Percentiles rank a stretch among this genome's conserved stretches.
These are phyloP conservation scores for Formica aserva DNA, from an alignment of 2,888 invertebrate genomes.

Conservation along the genomic window DNA sequence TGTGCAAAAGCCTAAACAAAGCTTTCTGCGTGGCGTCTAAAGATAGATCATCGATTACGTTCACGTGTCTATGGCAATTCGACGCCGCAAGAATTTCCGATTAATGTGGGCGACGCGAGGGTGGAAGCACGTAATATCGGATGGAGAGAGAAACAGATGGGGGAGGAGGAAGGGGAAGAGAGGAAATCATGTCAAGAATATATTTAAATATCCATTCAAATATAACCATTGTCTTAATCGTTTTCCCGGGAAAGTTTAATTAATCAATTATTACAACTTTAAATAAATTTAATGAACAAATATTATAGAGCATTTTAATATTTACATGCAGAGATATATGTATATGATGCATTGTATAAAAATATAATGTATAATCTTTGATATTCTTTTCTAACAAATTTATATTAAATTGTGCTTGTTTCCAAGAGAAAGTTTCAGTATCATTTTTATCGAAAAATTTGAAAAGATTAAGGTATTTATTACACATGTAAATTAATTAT, in stretches of 20 bases:
- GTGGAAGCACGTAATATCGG: slow-evolving; percentile 57
- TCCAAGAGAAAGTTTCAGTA: not conserved
- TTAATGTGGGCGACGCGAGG: slow-evolving; percentile 50
- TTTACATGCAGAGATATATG: not conserved
- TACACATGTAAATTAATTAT: not conserved
- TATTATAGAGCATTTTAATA: not conserved
- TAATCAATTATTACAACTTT: not conserved
- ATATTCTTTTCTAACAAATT: not conserved
- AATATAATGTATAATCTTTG: not conserved
- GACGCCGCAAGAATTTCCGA: slow-evolving; percentile 64
- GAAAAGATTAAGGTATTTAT: not conserved
- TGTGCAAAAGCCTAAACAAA: not conserved
- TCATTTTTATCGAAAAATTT: not conserved
- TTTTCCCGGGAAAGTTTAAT: not conserved
- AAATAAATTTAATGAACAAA: not conserved
- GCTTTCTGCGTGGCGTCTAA: slow-evolving; percentile 14
- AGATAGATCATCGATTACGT: slow-evolving; percentile 68
- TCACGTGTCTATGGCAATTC: slow-evolving; percentile 57
- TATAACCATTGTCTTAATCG: not conserved
- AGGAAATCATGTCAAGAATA: slow-evolving; percentile 54
- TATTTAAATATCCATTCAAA: not conserved
- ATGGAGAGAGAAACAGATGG: not conserved
- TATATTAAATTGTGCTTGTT: not conserved
- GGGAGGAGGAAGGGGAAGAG: not conserved
- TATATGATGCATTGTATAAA: not conserved